Evolutionary conservation across 2,797 vertebrate species (phyloP).

Genomic region (Philypnodon macrostomus): DNA sequence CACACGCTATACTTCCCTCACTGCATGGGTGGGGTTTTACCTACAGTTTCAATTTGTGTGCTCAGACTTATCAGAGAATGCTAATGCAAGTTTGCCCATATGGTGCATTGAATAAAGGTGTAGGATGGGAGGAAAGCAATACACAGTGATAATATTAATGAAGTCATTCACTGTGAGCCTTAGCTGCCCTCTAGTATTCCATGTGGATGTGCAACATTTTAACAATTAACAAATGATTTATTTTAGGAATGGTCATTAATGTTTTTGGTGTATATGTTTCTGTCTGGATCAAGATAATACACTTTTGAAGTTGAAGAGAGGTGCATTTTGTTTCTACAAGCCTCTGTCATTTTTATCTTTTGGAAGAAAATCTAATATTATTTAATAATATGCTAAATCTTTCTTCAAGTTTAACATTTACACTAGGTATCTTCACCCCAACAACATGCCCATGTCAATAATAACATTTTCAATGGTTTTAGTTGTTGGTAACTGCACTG

Average conservation of each 20-base stretch:
- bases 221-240: no score
- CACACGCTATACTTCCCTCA: slow-evolving; percentile 3
- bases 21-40: slow-evolving; percentile 19
- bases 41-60: slow-evolving; percentile 28
- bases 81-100: not conserved
- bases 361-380: no score
- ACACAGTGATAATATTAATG: not conserved
- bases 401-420: not conserved
- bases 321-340: no score
- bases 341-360: not conserved
- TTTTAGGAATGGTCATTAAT: no score
- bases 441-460: not conserved
- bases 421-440: not conserved
- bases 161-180: not conserved
- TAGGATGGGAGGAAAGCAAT: no score
- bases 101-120: not conserved
- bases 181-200: no score
- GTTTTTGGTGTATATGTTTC: no score
- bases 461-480: slow-evolving; percentile 3
- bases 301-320: no score
- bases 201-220: no score
- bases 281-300: no score
- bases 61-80: slow-evolving; percentile 11
- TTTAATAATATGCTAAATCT: no score
- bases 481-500: slow-evolving; percentile 8